Evolutionary conservation across 1,140 invertebrate species (phyloP).

Genomic region (Lucilia cuprina): DNA sequence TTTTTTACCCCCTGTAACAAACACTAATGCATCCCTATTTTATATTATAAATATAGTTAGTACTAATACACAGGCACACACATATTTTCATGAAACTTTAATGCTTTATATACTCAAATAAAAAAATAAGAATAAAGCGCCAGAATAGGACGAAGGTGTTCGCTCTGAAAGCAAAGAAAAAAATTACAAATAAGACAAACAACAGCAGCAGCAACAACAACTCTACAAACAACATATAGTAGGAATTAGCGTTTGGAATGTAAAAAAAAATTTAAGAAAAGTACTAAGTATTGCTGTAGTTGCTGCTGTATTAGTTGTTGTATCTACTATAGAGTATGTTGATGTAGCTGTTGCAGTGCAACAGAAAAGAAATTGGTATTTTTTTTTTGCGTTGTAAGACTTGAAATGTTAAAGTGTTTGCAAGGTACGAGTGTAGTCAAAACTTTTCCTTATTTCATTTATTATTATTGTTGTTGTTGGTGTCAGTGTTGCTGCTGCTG

Average conservation of each 20-base stretch:
- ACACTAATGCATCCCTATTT: not conserved
- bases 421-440: not conserved
- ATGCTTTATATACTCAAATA: constrained; percentile 4
- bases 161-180: not conserved
- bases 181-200: not conserved
- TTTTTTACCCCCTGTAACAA: not conserved
- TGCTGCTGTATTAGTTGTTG: not conserved
- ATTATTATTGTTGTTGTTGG: not conserved
- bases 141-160: not conserved
- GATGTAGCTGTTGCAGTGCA: not conserved
- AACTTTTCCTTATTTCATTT: not conserved
- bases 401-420: constrained; percentile 23
- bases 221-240: not conserved
- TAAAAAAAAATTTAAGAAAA: not conserved
- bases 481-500: not conserved
- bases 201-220: not conserved
- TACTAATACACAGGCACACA: not conserved
- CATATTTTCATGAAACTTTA: constrained; percentile 25
- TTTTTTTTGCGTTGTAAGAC: not conserved
- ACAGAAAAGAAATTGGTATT: not conserved
- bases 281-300: not conserved
- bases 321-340: too few species aligned
- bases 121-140: not conserved
- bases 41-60: too few species aligned
- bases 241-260: constrained; percentile 25